Evolutionary conservation across 2,888 invertebrate genomes (phyloP), one percentile per base, ranked within the genome.

Genomic region (Apantesis nais): DNA sequence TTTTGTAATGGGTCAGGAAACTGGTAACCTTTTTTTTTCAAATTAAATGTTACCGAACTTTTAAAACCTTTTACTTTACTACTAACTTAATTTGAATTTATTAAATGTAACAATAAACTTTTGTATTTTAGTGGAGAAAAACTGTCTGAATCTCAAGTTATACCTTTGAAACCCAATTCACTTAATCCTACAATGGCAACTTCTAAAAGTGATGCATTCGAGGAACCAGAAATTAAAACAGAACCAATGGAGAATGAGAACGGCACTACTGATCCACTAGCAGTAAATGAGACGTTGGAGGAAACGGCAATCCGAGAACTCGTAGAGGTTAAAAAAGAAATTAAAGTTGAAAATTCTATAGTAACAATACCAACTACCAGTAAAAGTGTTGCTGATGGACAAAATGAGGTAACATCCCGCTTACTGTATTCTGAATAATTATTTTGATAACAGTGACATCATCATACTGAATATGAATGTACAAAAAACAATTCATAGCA

Each of bases 221-320:
- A 97, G 2, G 96, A 97, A 75, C 58, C 58, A 16, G 7, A 8
- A 4, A 58, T 58, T 58, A 58, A 58, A 58, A 16, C 12, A 58
- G 58, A 58, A 58, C 29, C 58, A 58, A 29, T 29, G 58, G 29
- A 29, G 1, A 8, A 16, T 29, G 16, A 16, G 29, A 29, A 29
- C 16, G 2, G 7, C n/a, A 29, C 11, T n/a, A n/a, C 3, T 29
- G 83, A 89, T 25, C 77, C 67, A 14, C 44, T 65, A 63, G 75
- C 85, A 16, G 82, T 86, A 76, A 89, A 88, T 89, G 92, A 87
- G 83, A 88, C 90, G 0, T 72, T 94, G 37, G 98, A 98, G 72
- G 96, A 97, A 87, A 96, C 97, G 88, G 98, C 97, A 31, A 96
- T 97, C 0, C 94, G 96, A 74, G 98, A 98, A 91, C 91, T 98